These are phyloP conservation scores for Bhutanitis thaidina DNA, from an alignment of 2,888 invertebrate genomes.

Conservation along the genomic window DNA sequence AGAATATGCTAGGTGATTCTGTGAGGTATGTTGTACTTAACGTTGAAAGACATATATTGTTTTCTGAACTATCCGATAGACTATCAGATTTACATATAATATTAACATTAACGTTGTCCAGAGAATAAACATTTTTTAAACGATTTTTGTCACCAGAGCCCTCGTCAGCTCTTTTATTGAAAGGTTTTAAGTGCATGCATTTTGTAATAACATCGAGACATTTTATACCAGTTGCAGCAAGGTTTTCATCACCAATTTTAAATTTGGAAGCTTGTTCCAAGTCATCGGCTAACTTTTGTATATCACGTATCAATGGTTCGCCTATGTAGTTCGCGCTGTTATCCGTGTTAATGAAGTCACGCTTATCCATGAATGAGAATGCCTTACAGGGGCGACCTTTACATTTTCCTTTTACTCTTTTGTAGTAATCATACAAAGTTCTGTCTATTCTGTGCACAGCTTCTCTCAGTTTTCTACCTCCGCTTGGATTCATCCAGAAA, in stretches of 20 bases:
- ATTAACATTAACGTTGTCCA: constrained; percentile 58
- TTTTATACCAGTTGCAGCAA: constrained; percentile 31
- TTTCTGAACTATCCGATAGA: constrained; percentile 1
- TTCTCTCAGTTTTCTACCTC: constrained; percentile 54
- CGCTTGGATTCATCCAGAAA: constrained; percentile 59
- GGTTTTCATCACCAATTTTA: constrained; percentile 27
- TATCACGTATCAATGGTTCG: constrained; percentile 15
- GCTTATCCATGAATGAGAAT: constrained; percentile 48
- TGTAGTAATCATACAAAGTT: constrained; percentile 52
- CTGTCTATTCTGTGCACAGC: constrained; percentile 50
- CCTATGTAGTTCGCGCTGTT: constrained; percentile 13
- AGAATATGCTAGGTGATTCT: constrained; percentile 13
- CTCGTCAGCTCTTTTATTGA: constrained; percentile 23
- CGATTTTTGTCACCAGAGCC: constrained; percentile 9
- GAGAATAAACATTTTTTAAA: constrained; percentile 41
- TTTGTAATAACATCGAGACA: constrained; percentile 29
- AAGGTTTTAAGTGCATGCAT: constrained; percentile 28
- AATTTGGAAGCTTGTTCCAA: constrained; percentile 31
- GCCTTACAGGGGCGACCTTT: constrained; percentile 49
- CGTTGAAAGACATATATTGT: constrained; percentile 3
- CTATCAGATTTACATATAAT: constrained; percentile 47
- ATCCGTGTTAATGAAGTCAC: constrained; percentile 24
- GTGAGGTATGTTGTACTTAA: neutral
- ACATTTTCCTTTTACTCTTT: constrained; percentile 58
- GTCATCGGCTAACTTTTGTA: constrained; percentile 31